A percentile compares a stretch with the other conserved stretches of the same genome.
Evolutionary conservation across 1,140 invertebrate genomes (phyloP).

Genomic region (Aphaenogaster floridana): DNA sequence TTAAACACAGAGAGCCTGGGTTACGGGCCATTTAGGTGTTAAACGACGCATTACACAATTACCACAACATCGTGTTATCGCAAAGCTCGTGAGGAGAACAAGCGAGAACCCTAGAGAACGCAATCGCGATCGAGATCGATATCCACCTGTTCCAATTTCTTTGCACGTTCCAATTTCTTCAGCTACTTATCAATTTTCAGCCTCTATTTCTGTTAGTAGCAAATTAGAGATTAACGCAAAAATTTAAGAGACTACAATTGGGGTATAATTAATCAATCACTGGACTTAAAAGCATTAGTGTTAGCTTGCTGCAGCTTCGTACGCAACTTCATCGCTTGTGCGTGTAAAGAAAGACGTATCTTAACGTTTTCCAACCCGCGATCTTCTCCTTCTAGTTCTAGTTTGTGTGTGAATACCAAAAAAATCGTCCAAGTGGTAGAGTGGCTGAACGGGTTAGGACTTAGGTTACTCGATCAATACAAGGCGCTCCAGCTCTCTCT

Average conservation of each 20-base stretch:
- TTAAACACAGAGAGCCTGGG: constrained; percentile 22
- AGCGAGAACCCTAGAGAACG: not conserved
- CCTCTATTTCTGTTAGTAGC: not conserved
- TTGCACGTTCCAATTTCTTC: not conserved
- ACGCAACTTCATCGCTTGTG: not conserved
- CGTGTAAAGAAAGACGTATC: not conserved
- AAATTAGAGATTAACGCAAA: not conserved
- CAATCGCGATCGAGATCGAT: constrained; percentile 10
- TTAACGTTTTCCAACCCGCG: not conserved
- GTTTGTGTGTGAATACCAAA: constrained; percentile 20
- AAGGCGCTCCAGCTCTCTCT: constrained; percentile 43
- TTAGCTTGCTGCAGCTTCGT: not conserved
- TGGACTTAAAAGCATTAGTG: not conserved
- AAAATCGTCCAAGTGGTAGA: not conserved
- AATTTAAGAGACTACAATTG: not conserved
- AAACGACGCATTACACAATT: constrained; percentile 29
- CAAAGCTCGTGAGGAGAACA: not conserved
- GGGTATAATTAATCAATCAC: not conserved
- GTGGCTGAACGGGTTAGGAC: constrained; percentile 52
- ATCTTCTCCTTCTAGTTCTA: not conserved
- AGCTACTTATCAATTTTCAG: not conserved
- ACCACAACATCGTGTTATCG: not conserved
- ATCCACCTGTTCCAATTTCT: not conserved
- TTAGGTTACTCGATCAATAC: constrained; percentile 58
- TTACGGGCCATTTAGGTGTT: constrained; percentile 39